Evolutionary conservation across 2,888 invertebrate species (phyloP).

Genomic region (Thelaira solivaga): DNA sequence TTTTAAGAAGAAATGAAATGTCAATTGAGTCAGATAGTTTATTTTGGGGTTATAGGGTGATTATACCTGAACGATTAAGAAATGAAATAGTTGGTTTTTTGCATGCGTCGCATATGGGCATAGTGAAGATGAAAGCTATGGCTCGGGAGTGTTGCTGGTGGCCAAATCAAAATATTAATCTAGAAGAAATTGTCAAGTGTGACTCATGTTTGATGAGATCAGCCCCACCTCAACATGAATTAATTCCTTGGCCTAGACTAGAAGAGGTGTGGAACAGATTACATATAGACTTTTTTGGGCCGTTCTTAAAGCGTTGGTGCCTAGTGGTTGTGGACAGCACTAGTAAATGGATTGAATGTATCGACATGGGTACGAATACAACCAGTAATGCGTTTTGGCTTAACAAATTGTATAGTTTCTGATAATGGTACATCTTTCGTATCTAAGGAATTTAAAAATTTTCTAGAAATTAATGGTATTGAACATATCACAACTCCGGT

Average conservation of each 20-base stretch:
- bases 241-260: conserved; percentile 31
- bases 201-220: conserved; percentile 42
- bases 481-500: conserved; percentile 55
- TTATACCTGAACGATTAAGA: conserved; percentile 39
- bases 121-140: conserved; percentile 46
- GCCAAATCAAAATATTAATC: conserved; percentile 62
- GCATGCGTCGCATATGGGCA: conserved; percentile 54
- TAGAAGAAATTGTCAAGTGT: conserved; percentile 63
- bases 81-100: conserved; percentile 60
- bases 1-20: conserved; percentile 37
- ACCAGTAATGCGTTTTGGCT: conserved; percentile 26
- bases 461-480: conserved; percentile 57
- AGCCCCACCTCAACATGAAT: background rate
- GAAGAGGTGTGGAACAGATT: conserved; percentile 30
- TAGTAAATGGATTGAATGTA: conserved; percentile 60
- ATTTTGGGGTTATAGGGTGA: conserved; percentile 44
- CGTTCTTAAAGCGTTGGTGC: conserved; percentile 38
- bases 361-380: conserved; percentile 31
- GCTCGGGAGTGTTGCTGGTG: conserved; percentile 64
- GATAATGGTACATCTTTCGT: conserved; percentile 33
- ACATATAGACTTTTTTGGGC: conserved; percentile 45
- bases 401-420: conserved; percentile 3
- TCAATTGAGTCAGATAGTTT: conserved; percentile 36
- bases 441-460: conserved; percentile 62
- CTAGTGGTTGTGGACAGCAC: conserved; percentile 63